A percentile compares a stretch with the other conserved stretches of the same genome.
Conservation (phyloP, 2,797 vertebrate species). For the Adelosebastes latens region DNA sequence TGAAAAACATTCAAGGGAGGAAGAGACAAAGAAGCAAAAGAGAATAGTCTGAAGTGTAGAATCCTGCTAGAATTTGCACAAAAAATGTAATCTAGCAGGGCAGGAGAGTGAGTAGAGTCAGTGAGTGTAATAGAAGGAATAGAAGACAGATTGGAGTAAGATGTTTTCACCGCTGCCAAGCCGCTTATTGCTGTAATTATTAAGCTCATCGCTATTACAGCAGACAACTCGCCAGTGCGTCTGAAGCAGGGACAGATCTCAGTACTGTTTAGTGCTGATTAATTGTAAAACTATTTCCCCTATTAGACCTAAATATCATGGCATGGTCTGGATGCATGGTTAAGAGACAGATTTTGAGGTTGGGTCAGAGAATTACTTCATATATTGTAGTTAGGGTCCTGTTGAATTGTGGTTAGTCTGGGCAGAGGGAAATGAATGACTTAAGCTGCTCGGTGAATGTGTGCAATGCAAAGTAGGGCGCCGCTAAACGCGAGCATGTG, state of each 20-base stretch:
- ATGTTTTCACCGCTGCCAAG: not conserved
- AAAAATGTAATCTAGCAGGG: not conserved
- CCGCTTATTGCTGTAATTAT: conserved; percentile 17
- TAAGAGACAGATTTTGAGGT: not conserved
- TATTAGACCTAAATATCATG: not conserved
- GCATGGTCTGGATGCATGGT: not conserved
- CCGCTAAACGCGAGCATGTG: not conserved
- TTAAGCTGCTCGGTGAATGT: not conserved
- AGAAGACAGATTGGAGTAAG: not conserved
- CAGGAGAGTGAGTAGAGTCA: not conserved
- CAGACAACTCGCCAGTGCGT: not conserved
- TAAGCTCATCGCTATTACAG: not conserved
- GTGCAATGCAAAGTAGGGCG: not conserved
- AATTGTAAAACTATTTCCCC: not conserved
- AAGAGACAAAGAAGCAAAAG: conserved; percentile 25
- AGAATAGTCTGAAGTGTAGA: conserved; percentile 20
- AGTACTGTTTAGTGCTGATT: not conserved
- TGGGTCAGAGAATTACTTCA: not conserved
- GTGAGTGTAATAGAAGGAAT: not conserved
- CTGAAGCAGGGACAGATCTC: not conserved
- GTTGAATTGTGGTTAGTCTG: not conserved
- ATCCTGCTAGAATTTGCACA: conserved; percentile 11
- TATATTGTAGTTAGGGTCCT: not conserved
- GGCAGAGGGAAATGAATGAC: not conserved
- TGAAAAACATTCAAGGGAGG: conserved; percentile 39